Evolutionary conservation across 1,140 invertebrate genomes (phyloP), one percentile per base, ranked within the genome.

Genomic region (Ylistrum balloti): DNA sequence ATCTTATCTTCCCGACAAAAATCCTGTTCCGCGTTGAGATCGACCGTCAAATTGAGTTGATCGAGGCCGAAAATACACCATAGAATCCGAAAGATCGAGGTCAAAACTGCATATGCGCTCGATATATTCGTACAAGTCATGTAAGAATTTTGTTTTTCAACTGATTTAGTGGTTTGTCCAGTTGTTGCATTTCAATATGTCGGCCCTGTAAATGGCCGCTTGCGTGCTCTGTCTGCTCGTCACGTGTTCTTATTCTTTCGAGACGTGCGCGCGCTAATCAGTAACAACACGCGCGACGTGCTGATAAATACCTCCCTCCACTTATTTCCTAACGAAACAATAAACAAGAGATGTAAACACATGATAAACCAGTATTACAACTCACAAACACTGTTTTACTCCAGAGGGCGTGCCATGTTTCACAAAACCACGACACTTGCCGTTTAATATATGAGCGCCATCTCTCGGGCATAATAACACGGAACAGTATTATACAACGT

Each of bases 401-500:
- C 56, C 11, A 74, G 56, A n/a, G 56, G 56, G n/a, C 56, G 56
- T n/a, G 20, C 15, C 22, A 74, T 28, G 22, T 74, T 74, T 74
- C n/a, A n/a, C 22, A 5, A 28, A 28, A 74, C 56, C 56, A 74
- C n/a, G 56, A 28, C 56, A 74, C n/a, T 74, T 28, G 22, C n/a
- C n/a, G 56, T 74, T 28, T 74, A 74, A 74, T 28, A 74, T 74
- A n/a, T 28, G 56, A 74, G 56, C 56, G 56, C 56, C 56, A 74
- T 74, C 56, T 74, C 56, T 5, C 11, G 56, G 56, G 56, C 56
- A 74, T 74, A 74, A 74, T 28, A 74, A 28, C 56, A 74, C 22
- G 56, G 56, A 74, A n/a, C 3, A 28, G 9, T 74, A 28, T 74
- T 7, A 74, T 74, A 74, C 56, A 74, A 17, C 56, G 20, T 5